phyloP scores from a whole-genome alignment of 2,888 invertebrate species.

The Chrysolina americana region DNA sequence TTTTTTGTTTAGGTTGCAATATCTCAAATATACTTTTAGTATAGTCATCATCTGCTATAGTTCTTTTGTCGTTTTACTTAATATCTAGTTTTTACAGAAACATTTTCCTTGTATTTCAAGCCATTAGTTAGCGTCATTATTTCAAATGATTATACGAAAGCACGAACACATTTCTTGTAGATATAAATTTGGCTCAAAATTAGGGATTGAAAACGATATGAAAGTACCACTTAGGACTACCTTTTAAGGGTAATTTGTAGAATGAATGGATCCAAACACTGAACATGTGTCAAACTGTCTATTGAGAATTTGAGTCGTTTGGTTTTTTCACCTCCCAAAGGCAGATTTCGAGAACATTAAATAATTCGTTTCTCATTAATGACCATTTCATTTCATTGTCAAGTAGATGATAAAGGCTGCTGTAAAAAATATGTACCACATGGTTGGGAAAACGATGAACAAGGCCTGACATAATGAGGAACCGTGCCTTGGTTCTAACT shows the following conservation, averaged over 20 bases:
- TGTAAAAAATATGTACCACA: background rate
- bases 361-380: slow-evolving; percentile 7
- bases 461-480: no score
- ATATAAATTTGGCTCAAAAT: slow-evolving; percentile 12
- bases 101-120: slow-evolving; percentile 9
- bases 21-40: background rate
- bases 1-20: background rate
- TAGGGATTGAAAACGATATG: slow-evolving; percentile 20
- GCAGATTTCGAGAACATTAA: slow-evolving; percentile 11
- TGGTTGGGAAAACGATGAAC: background rate
- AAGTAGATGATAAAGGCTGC: background rate
- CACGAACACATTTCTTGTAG: background rate
- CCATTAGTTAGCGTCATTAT: slow-evolving; percentile 17
- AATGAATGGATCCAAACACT: background rate
- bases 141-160: slow-evolving; percentile 5
- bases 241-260: slow-evolving; percentile 20
- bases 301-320: slow-evolving; percentile 4
- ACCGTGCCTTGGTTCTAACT: no score
- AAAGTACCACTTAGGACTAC: slow-evolving; percentile 17
- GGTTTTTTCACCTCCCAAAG: background rate
- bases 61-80: slow-evolving; percentile 11
- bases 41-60: slow-evolving; percentile 9
- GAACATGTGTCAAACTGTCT: slow-evolving; percentile 12
- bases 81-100: slow-evolving; percentile 7
- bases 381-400: background rate